phyloP scores from a whole-genome alignment of 2,888 invertebrate species.

The Synanthedon andrenaeformis region DNA sequence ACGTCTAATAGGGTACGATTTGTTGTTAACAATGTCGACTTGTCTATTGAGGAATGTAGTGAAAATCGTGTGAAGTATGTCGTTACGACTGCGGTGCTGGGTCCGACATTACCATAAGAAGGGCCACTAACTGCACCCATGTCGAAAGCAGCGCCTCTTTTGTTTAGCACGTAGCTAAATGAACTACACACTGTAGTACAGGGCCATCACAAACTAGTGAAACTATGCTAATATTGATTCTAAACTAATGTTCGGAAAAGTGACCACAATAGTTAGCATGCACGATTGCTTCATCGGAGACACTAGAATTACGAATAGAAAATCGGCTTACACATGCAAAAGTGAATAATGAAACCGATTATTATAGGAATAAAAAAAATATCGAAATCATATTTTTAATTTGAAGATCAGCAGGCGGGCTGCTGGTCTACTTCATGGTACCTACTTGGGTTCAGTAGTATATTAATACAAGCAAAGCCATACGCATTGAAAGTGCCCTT shows the following conservation, averaged over 20 bases:
- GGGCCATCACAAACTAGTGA: conserved; percentile 44
- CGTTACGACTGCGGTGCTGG: conserved; percentile 18
- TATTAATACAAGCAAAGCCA: too few relatives aligned
- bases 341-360: too few relatives aligned
- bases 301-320: too few relatives aligned
- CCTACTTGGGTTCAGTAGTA: too few relatives aligned
- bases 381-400: too few relatives aligned
- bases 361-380: too few relatives aligned
- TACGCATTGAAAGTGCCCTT: too few relatives aligned
- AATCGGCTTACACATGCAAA: too few relatives aligned
- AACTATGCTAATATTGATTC: conserved; percentile 33
- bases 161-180: conserved; percentile 55
- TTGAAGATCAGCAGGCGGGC: too few relatives aligned
- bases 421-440: too few relatives aligned
- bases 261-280: conserved; percentile 14
- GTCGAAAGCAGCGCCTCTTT: conserved; percentile 43
- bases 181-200: conserved; percentile 17
- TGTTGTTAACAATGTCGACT: conserved; percentile 1
- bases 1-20: too few relatives aligned
- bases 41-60: conserved; percentile 29
- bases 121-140: conserved; percentile 49
- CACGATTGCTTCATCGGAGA: too few relatives aligned
- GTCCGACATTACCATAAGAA: conserved; percentile 38
- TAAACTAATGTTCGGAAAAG: conserved; percentile 22
- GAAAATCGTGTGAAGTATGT: conserved; percentile 40